These are phyloP conservation scores for Pammene aurita DNA, from an alignment of 2,888 invertebrate genomes.

Conservation along the genomic window DNA sequence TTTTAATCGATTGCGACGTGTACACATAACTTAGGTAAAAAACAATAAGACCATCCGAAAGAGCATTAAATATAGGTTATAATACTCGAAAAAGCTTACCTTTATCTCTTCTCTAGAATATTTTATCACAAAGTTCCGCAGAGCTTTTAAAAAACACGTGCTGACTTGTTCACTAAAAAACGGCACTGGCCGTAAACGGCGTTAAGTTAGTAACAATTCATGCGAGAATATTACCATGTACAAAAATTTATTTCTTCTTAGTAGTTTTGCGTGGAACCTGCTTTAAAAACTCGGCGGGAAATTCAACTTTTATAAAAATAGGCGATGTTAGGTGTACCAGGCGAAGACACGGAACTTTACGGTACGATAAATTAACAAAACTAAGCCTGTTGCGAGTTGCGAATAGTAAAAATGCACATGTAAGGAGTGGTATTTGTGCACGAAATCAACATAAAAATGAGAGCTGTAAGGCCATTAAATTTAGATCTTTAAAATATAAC, in stretches of 20 bases:
- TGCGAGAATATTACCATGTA: slow-evolving; percentile 22
- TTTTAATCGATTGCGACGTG: slow-evolving; percentile 12
- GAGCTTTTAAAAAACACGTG: not conserved
- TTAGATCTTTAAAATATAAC: no score
- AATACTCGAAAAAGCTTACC: slow-evolving; percentile 12
- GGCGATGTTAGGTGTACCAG: slow-evolving; percentile 11
- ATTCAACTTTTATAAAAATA: slow-evolving; percentile 9
- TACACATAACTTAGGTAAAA: slow-evolving; percentile 13
- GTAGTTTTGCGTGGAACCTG: slow-evolving; percentile 7
- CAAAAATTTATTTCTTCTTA: slow-evolving; percentile 11
- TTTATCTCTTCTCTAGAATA: slow-evolving; percentile 17
- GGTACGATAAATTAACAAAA: no score
- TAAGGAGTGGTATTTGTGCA: no score
- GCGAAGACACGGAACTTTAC: not conserved
- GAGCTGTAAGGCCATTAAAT: no score
- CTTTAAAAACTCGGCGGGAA: slow-evolving; percentile 9
- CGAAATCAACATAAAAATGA: no score
- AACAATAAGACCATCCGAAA: slow-evolving; percentile 20
- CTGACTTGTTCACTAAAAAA: slow-evolving; percentile 1
- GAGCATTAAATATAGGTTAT: slow-evolving; percentile 10
- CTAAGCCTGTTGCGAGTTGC: no score
- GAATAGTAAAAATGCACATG: no score
- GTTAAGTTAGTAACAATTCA: slow-evolving; percentile 9
- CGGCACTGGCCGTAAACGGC: slow-evolving; percentile 15
- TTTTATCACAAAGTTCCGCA: slow-evolving; percentile 6